phyloP scores from a whole-genome alignment of 2,113 vertebrate species.

The Lonchura striata region DNA sequence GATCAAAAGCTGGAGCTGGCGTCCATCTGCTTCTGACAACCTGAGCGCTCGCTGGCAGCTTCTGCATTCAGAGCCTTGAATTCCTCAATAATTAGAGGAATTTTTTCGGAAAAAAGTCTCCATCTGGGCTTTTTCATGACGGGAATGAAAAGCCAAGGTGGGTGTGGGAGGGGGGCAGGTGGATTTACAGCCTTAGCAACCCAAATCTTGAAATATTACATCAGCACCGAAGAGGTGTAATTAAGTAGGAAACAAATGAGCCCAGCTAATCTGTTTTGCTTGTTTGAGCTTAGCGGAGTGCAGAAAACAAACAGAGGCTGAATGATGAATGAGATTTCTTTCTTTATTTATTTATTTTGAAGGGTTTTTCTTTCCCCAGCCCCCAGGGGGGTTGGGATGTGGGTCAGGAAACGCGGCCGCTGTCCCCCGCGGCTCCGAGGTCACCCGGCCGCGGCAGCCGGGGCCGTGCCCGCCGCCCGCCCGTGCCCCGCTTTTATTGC shows the following conservation, averaged over 20 bases:
- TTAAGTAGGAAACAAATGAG: conserved; percentile 66
- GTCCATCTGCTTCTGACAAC: conserved; percentile 63
- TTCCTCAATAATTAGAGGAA: conserved; percentile 50
- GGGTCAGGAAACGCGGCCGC: background rate
- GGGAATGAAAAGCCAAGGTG: conserved; percentile 65
- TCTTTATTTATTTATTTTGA: background rate
- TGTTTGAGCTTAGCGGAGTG: conserved; percentile 58
- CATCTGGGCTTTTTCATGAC: conserved; percentile 57
- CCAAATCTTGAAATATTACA: conserved; percentile 54
- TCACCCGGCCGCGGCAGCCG: background rate
- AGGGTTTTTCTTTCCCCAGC: background rate
- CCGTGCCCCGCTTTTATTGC: background rate
- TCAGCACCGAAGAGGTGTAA: conserved; percentile 54
- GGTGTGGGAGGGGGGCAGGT: conserved; percentile 60
- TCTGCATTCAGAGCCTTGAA: conserved; percentile 32
- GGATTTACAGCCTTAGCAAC: conserved; percentile 65
- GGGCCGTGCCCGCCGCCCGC: background rate
- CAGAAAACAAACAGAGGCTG: conserved; percentile 65
- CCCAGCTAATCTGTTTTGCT: conserved; percentile 66
- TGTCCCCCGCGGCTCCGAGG: background rate
- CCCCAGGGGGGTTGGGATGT: background rate
- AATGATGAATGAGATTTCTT: conserved; percentile 39
- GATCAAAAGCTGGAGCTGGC: conserved; percentile 43
- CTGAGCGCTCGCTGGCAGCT: conserved; percentile 41
- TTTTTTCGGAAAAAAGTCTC: background rate